Evolutionary conservation across 2,113 vertebrate species (phyloP).

Genomic region (Cynocephalus volans): DNA sequence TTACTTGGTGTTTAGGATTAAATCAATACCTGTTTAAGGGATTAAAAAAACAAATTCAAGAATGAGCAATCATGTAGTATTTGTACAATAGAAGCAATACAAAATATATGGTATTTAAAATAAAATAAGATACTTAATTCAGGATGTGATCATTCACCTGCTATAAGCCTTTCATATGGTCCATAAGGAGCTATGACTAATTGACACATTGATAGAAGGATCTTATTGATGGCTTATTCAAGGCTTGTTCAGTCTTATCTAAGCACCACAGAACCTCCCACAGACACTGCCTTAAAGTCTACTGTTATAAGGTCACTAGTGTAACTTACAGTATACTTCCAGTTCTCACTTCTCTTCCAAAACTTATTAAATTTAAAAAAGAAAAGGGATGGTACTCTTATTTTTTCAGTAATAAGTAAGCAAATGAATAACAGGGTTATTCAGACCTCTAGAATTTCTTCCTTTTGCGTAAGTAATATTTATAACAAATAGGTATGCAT

Average conservation of each 20-base stretch:
- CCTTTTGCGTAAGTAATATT: background rate
- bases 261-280: background rate
- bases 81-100: background rate
- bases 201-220: background rate
- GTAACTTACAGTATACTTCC: background rate
- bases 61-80: background rate
- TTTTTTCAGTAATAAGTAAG: background rate
- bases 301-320: background rate
- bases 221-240: background rate
- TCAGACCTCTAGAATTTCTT: background rate
- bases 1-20: background rate
- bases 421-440: background rate
- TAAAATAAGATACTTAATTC: background rate
- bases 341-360: background rate
- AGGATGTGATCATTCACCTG: background rate
- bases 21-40: background rate
- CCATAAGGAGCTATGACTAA: background rate
- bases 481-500: background rate
- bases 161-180: background rate
- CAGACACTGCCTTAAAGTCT: background rate
- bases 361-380: background rate
- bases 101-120: constrained; percentile 31
- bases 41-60: constrained; percentile 13
- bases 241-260: background rate
- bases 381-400: background rate